Percentiles rank a stretch among this genome's conserved stretches.
phyloP scores from a whole-genome alignment of 2,113 vertebrate genomes.

The Pontoporia blainvillei region DNA sequence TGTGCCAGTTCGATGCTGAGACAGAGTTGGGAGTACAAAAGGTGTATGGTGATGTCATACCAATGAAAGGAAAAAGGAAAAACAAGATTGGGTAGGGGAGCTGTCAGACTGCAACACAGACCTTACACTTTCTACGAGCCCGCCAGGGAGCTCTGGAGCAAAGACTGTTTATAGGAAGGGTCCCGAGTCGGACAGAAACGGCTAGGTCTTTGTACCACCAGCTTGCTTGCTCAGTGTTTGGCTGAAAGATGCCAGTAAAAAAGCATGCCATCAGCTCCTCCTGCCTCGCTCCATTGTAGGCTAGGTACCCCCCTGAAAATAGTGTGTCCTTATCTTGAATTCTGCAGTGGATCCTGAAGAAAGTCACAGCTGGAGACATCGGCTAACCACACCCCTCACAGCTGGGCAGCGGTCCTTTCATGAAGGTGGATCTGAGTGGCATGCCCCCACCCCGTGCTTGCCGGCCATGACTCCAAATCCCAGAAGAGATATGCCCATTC shows the following conservation, averaged over 20 bases:
- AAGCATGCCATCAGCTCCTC: not conserved
- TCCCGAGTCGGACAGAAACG: not conserved
- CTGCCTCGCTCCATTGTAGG: not conserved
- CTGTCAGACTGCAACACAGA: not conserved
- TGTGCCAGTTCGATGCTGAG: not conserved
- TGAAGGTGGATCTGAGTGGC: not conserved
- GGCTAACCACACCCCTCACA: not conserved
- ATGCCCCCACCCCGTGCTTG: not conserved
- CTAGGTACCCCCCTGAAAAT: not conserved
- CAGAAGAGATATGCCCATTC: not conserved
- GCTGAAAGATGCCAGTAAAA: not conserved
- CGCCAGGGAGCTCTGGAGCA: not conserved
- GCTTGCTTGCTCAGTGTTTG: not conserved
- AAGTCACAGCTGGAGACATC: not conserved
- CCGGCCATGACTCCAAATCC: not conserved
- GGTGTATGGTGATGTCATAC: not conserved
- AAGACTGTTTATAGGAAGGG: not conserved
- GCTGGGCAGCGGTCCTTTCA: not conserved
- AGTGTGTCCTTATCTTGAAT: not conserved
- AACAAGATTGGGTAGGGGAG: not conserved
- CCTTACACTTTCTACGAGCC: not conserved
- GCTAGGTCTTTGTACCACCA: not conserved
- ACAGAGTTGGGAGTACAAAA: not conserved
- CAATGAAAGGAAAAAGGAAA: not conserved
- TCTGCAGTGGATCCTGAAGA: not conserved